Percentiles rank a stretch among this genome's conserved stretches.
Evolutionary conservation across 2,797 vertebrate species (phyloP).

Genomic region (Tadarida brasiliensis): DNA sequence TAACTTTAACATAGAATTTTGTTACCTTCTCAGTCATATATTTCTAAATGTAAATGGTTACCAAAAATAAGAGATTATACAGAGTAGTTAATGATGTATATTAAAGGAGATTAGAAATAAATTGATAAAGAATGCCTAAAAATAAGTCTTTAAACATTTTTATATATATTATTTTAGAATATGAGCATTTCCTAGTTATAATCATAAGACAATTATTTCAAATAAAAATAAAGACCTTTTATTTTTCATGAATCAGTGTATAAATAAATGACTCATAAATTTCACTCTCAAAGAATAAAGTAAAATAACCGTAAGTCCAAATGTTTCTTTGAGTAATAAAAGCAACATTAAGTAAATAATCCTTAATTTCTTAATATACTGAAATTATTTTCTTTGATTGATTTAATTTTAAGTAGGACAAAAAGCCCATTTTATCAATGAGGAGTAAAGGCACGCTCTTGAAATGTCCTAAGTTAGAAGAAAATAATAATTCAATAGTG

Average conservation of each 20-base stretch:
- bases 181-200: not conserved
- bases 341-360: not conserved
- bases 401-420: not conserved
- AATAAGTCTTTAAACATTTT: conserved; percentile 9
- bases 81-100: not conserved
- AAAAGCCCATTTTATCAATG: not conserved
- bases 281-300: conserved; percentile 46
- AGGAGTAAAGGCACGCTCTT: not conserved
- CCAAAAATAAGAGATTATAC: not conserved
- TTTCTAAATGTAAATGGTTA: conserved; percentile 45
- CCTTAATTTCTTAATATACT: not conserved
- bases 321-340: conserved; percentile 51
- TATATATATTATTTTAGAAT: conserved; percentile 23
- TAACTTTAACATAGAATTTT: conserved; percentile 27
- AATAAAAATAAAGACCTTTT: not conserved
- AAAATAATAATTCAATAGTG: conserved; percentile 29
- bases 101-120: not conserved
- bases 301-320: conserved; percentile 62
- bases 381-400: not conserved
- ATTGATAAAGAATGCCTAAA: not conserved
- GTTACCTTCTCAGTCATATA: not conserved
- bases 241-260: not conserved
- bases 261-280: not conserved
- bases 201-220: conserved; percentile 23
- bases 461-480: not conserved